Base-by-base conservation (phyloP, 23 tunicate species). In the Ascidia mentula region DNA sequence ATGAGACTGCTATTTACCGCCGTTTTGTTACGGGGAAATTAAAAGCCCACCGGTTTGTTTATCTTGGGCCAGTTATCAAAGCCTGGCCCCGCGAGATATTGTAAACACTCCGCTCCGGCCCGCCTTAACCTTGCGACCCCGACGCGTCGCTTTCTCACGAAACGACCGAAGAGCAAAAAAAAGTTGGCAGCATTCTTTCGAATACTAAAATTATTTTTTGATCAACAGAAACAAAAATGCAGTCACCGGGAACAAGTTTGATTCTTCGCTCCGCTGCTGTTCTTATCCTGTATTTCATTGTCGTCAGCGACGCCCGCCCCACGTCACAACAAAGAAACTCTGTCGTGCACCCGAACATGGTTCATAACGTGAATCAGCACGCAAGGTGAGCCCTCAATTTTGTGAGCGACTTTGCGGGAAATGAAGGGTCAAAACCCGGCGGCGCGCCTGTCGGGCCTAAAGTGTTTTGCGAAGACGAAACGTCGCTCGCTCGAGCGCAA, bases 261-360 rank as follows among this genome's bases (percentile, higher is more conserved):
- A 53, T 53, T 3, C 4, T 53, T 9, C 65, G 65, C 24, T 53
- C 13, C 13, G 65, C 65, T 70, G 5, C 30, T 4, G 38, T 70
- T 22, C 17, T 70, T 30, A 22, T 70, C 17, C 37, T 70, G 3
- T 70, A 34, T 36, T 35, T 34, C 74, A 70, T 70, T 30, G 38
- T 70, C 74, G 74, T 22, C 8, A 30, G 74, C 32, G 38, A 70
- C 74, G 74, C 74, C 36, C 74, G 74, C 37, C 74, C 74, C 24
- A 9, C 65, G 65, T 53, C 65, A 53, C 65, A 53, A 53, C 13
- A 26, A 53, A 53, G 28, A 26, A 28, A 53, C 28, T 20, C 65
- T 26, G 65, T 53, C 65, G 65, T 53, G 24, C 65, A 53, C 65
- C 65, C 65, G 13, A 6, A 53, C 28, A 20, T 53, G 65, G 13